A percentile compares a stretch with the other conserved stretches of the same genome.
phyloP scores from a whole-genome alignment of 2,113 vertebrate species.

The Acrocephalus kingi region DNA sequence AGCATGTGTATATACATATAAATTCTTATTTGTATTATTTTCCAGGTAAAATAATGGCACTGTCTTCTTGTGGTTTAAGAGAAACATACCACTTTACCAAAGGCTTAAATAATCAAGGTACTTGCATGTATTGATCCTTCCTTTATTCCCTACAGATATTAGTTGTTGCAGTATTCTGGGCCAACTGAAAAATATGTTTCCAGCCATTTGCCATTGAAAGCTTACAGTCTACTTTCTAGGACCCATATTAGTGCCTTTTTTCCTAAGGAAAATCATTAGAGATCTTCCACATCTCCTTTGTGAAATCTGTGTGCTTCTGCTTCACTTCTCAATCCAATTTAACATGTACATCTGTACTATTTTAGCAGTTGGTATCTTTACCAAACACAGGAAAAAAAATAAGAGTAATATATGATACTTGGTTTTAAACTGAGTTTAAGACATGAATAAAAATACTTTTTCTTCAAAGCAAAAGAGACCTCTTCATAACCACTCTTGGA shows the following conservation, averaged over 20 bases:
- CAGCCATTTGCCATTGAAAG: conserved; percentile 20
- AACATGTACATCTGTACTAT: conserved; percentile 66
- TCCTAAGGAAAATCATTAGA: conserved; percentile 48
- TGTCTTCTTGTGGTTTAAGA: not conserved
- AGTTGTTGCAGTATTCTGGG: not conserved
- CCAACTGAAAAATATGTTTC: conserved; percentile 28
- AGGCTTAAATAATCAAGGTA: not conserved
- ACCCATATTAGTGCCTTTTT: not conserved
- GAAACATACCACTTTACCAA: not conserved
- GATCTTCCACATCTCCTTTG: conserved; percentile 54
- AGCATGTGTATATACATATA: fast-evolving
- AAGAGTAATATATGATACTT: conserved; percentile 69
- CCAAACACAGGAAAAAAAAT: not conserved
- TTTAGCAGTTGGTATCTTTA: conserved; percentile 62
- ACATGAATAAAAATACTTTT: conserved; percentile 26
- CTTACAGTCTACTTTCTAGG: not conserved
- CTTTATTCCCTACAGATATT: not conserved
- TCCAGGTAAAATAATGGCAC: not conserved
- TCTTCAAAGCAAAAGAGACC: conserved; percentile 64
- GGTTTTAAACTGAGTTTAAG: conserved; percentile 46
- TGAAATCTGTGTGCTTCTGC: conserved; percentile 69
- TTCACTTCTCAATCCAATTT: conserved; percentile 74
- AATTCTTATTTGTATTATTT: not conserved
- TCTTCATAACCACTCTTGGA: conserved; percentile 11
- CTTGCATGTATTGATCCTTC: not conserved